Evolutionary conservation across 2,888 invertebrate species (phyloP).

Genomic region (Biston betularia): DNA sequence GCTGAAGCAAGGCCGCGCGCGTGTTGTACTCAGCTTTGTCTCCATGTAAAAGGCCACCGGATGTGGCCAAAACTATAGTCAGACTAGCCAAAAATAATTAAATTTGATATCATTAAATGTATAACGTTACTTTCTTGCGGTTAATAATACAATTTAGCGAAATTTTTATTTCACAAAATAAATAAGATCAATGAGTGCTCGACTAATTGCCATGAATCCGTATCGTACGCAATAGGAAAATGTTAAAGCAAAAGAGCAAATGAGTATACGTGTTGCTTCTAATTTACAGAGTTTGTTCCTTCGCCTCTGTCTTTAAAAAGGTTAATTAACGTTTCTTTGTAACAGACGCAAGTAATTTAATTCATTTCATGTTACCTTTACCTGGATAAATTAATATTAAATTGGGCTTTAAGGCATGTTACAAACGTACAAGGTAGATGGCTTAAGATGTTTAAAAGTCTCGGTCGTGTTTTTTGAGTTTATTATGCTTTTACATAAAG

Average conservation of each 20-base stretch:
- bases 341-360: slow-evolving; percentile 28
- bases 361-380: slow-evolving; percentile 24
- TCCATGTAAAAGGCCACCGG: no score
- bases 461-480: slow-evolving; percentile 12
- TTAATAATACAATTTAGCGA: no score
- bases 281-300: slow-evolving; percentile 17
- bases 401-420: slow-evolving; percentile 15
- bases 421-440: slow-evolving; percentile 7
- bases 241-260: slow-evolving; percentile 6
- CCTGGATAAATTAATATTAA: slow-evolving; percentile 30
- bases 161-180: no score
- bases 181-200: no score
- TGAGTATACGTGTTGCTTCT: slow-evolving; percentile 18
- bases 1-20: no score
- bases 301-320: slow-evolving; percentile 18
- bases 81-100: no score
- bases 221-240: neutral
- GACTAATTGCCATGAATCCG: slow-evolving; percentile 4
- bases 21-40: no score
- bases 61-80: no score
- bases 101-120: no score
- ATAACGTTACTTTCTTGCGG: neutral
- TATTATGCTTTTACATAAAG: slow-evolving; percentile 24
- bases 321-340: slow-evolving; percentile 35
- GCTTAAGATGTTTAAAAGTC: slow-evolving; percentile 22